Conservation (phyloP, 2,888 invertebrate species). For the Nycteola revayana region DNA sequence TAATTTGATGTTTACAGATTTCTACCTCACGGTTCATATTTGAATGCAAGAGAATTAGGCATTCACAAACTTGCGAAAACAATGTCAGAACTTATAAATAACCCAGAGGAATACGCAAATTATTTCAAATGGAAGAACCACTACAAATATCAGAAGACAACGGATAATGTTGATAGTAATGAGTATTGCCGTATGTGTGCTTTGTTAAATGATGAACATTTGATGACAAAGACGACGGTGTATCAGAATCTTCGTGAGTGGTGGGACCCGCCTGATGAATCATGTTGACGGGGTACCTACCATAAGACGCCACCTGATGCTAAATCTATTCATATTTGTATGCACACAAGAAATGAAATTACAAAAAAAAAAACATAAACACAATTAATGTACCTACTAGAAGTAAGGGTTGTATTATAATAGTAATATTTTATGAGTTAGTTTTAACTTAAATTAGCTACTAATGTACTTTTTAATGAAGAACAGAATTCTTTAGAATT, state of each 20-base stretch:
- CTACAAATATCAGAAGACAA: slow-evolving; percentile 51
- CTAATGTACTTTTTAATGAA: too few species aligned
- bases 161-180: slow-evolving; percentile 49
- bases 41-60: slow-evolving; percentile 52
- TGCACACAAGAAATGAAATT: too few species aligned
- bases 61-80: slow-evolving; percentile 42
- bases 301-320: too few species aligned
- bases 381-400: too few species aligned
- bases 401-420: too few species aligned
- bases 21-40: slow-evolving; percentile 62
- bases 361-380: too few species aligned
- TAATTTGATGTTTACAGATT: too few species aligned
- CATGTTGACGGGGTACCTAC: too few species aligned
- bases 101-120: slow-evolving; percentile 49
- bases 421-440: too few species aligned
- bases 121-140: slow-evolving; percentile 67
- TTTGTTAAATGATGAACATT: slow-evolving; percentile 48
- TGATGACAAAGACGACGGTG: slow-evolving; percentile 39
- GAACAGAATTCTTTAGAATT: too few species aligned
- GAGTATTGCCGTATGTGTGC: slow-evolving; percentile 65
- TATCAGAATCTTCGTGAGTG: slow-evolving; percentile 51
- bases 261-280: slow-evolving; percentile 49
- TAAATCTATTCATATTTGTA: too few species aligned
- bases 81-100: slow-evolving; percentile 53
- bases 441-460: too few species aligned